A percentile compares a stretch with the other conserved stretches of the same genome.
These are phyloP conservation scores for Diorhabda sublineata DNA, from an alignment of 1,140 invertebrate species.

Conservation along the genomic window DNA sequence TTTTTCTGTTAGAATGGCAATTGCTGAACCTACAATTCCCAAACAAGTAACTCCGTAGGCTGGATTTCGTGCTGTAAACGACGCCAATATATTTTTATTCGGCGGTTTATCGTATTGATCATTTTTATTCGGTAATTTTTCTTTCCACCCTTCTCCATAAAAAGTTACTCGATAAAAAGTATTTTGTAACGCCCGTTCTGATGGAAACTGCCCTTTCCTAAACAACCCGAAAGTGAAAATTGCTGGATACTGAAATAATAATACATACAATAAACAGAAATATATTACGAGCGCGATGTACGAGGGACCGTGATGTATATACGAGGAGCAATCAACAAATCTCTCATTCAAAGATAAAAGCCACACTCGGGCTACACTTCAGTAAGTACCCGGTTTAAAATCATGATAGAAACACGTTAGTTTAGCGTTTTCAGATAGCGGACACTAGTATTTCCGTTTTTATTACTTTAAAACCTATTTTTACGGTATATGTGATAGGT, in stretches of 20 bases:
- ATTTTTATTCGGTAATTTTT: conserved; percentile 54
- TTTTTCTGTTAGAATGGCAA: conserved; percentile 50
- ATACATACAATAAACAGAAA: not conserved
- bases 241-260: conserved; percentile 50
- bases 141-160: conserved; percentile 73
- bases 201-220: conserved; percentile 62
- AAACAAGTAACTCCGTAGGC: conserved; percentile 79
- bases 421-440: no score
- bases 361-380: no score
- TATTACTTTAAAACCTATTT: no score
- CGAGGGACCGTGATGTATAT: no score
- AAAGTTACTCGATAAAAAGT: conserved; percentile 64
- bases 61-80: conserved; percentile 62
- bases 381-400: no score
- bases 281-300: no score
- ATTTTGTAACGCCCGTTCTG: conserved; percentile 56
- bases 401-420: no score
- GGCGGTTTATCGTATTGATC: conserved; percentile 47
- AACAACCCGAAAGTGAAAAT: conserved; percentile 70
- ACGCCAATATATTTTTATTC: conserved; percentile 64
- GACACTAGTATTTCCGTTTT: no score
- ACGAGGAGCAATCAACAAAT: no score
- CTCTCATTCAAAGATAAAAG: no score
- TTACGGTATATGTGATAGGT: no score
- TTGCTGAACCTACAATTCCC: conserved; percentile 63